Base-by-base conservation (phyloP, 2,797 vertebrate genomes). In the Acrocephalus scirpaceus region DNA sequence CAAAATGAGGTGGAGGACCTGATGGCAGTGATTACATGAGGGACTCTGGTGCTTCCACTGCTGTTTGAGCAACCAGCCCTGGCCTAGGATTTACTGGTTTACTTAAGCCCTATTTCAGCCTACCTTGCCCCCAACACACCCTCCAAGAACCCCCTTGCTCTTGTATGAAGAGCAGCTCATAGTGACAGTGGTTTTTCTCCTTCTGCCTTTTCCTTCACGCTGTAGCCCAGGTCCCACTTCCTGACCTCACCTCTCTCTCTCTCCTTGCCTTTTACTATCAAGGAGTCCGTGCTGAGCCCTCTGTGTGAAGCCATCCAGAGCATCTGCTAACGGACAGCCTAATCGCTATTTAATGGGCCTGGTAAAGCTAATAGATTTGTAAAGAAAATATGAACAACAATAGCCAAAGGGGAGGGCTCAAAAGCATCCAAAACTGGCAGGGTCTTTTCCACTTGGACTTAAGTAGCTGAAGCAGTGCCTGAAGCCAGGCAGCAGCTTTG, bases 341-440 rank as follows among this genome's bases (percentile, higher is more conserved):
- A 98, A 98, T 95, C 94, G 95, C 81, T 84, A 74, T 97, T 97
- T 97, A 98, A 98, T 97, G 91, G 93, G 65, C 73, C 58, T 78
- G 81, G 91, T 89, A 96, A 96, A 95, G 73, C 91, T 96, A 96
- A 97, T 89, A 96, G 92, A 94, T 97, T 96, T 94, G 86, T 91
- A 93, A 97, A 97, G 97, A 97, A 97, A 96, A 97, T 97, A 96
- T 88, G 97, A 97, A 85, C 66, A 80, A 94, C 75, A 96, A 82
- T 90, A 96, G 88, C 62, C 90, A 94, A 97, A 96, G 73, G 90
- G 57, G 40, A 76, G 30, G 3, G 18, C 70, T 95, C 77, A 96
- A 96, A 95, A 84, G 79, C 89, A 67, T 70, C 51, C 56, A 85
- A 67, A 93, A 85, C 76, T 93, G 74, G 50, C 90, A 94, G n/a